Percentiles rank a stretch among this genome's conserved stretches.
phyloP scores from a whole-genome alignment of 2,797 vertebrate genomes.

The Gadopsis bispinosus region DNA sequence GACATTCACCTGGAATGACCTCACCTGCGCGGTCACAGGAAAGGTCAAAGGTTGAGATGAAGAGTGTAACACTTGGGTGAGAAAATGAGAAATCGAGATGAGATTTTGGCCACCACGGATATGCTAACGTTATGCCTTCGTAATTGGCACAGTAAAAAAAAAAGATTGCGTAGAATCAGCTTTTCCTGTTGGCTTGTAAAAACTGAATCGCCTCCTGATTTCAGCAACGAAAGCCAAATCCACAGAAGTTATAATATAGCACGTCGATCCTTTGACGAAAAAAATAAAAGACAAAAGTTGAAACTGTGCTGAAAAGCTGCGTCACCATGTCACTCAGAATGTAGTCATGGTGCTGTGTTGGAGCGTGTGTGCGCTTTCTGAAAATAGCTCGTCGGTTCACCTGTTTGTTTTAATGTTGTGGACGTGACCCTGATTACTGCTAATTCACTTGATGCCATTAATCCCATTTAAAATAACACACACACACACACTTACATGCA shows the following conservation, averaged over 20 bases:
- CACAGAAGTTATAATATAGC: not conserved
- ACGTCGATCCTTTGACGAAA: not conserved
- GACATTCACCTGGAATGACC: conserved; percentile 56
- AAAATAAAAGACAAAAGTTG: not conserved
- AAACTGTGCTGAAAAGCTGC: not conserved
- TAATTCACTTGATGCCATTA: conserved; percentile 74
- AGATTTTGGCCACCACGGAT: not conserved
- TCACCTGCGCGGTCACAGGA: conserved; percentile 40
- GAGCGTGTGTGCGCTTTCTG: conserved; percentile 44
- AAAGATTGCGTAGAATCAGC: not conserved
- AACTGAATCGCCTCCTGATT: not conserved
- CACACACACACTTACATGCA: conserved; percentile 1
- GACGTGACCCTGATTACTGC: conserved; percentile 71
- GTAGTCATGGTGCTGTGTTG: not conserved
- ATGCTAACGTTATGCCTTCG: not conserved
- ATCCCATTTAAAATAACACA: conserved; percentile 70
- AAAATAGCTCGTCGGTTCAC: conserved; percentile 68
- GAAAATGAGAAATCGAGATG: too few species aligned
- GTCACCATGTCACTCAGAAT: not conserved
- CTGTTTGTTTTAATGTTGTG: conserved; percentile 65
- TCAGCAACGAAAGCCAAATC: not conserved
- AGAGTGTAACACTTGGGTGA: not conserved
- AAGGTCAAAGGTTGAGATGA: conserved; percentile 43
- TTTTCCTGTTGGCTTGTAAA: too few species aligned
- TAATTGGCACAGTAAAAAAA: not conserved